Base-by-base conservation (phyloP, 2,113 vertebrate genomes). In the Crotalus helleri region DNA sequence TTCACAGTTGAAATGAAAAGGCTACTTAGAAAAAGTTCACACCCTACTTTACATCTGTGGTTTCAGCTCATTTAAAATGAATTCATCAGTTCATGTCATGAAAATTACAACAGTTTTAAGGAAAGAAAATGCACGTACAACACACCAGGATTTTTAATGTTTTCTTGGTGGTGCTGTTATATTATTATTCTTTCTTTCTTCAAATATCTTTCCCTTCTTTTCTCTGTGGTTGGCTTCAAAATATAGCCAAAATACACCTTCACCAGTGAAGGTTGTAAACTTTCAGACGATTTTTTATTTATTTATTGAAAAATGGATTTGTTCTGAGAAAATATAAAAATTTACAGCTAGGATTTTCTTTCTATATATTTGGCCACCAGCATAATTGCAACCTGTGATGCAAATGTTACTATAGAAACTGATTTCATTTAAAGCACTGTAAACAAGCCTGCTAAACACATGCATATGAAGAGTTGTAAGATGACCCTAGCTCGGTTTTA, bases 321-420 rank as follows among this genome's bases (percentile, higher is more conserved):
- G 89, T 58, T 1, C 0, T 53, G 87, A 93, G 49, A 74, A 57
- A 81, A 92, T 44, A 55, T 51, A 90, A 94, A 96, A 95, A 94
- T 94, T 95, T 81, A 91, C 24, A 12, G 89, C 94, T 94, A 96
- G 15, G 95, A 92, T 85, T 91, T 92, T 59, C 90, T 95, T 94
- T 87, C 93, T 91, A 85, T 59, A 54, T 91, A 85, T n/a, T 89
- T 94, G 91, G 95, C 92, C 95, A 93, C 23, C 93, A 96, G 94
- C 23, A 0, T 21, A 91, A 96, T 94, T 93, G 44, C 95, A 90
- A 93, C 91, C 94, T 92, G 26, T 97, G 97, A 97, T 96, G 97
- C 92, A 95, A 96, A 95, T 94, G 96, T 96, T 97, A 85, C 96
- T 96, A 96, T 97, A 96, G 96, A 89, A 96, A 97, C 97, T 92